These are phyloP conservation scores for Neoitamus cyanurus DNA, from an alignment of 2,888 invertebrate genomes.

Conservation along the genomic window DNA sequence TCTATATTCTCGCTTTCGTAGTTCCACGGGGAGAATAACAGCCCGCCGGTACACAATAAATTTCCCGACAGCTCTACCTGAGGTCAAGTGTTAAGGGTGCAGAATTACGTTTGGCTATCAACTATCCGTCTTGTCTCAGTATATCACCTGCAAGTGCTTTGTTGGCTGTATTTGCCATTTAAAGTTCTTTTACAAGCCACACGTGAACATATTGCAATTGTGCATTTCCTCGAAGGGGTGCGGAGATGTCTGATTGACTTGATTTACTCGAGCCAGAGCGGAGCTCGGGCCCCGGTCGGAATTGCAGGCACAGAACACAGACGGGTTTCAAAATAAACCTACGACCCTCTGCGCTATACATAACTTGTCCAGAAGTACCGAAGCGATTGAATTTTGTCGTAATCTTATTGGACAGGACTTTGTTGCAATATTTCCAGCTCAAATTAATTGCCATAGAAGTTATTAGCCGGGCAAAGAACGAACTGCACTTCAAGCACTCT, in stretches of 20 bases:
- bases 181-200: neutral
- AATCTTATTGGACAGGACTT: conserved; percentile 7
- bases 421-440: neutral
- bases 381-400: neutral
- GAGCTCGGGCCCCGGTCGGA: neutral
- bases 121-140: conserved; percentile 34
- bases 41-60: conserved; percentile 15
- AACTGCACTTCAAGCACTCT: neutral
- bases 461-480: neutral
- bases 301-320: neutral
- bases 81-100: conserved; percentile 40
- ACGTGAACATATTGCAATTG: neutral
- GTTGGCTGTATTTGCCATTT: conserved; percentile 12
- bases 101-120: conserved; percentile 39
- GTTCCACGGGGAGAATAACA: neutral
- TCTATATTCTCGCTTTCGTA: neutral
- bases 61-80: conserved; percentile 23
- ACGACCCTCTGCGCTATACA: neutral
- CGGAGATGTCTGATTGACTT: conserved; percentile 24
- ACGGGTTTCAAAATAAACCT: neutral
- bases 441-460: neutral
- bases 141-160: conserved; percentile 33
- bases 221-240: conserved; percentile 2
- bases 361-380: neutral
- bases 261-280: neutral